Percentiles rank a stretch among this genome's conserved stretches.
phyloP scores from a whole-genome alignment of 2,888 invertebrate species.

The Orchestes rusci region DNA sequence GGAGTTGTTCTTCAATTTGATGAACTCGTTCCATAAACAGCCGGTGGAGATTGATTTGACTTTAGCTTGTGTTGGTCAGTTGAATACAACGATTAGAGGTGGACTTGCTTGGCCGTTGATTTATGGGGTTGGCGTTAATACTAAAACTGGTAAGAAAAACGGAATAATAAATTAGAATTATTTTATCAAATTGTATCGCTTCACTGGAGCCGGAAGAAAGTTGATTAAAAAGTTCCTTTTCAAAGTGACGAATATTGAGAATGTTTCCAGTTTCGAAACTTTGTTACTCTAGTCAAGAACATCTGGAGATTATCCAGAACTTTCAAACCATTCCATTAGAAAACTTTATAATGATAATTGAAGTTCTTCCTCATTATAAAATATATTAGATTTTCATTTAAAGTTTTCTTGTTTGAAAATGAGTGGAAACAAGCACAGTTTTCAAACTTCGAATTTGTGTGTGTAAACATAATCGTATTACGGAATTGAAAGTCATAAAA shows the following conservation, averaged over 20 bases:
- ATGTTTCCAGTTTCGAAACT: background rate
- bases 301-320: too few species aligned
- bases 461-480: too few species aligned
- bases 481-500: too few species aligned
- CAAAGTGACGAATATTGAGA: background rate
- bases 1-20: constrained; percentile 79
- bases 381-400: too few species aligned
- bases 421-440: too few species aligned
- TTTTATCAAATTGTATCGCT: background rate
- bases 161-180: background rate
- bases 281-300: too few species aligned
- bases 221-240: constrained; percentile 1
- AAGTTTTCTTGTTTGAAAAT: too few species aligned
- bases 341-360: too few species aligned
- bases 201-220: background rate
- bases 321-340: too few species aligned
- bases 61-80: constrained; percentile 83
- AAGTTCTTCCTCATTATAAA: too few species aligned
- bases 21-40: constrained; percentile 84
- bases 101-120: constrained; percentile 81
- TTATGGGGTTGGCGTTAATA: constrained; percentile 83
- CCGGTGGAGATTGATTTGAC: constrained; percentile 82
- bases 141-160: constrained; percentile 58
- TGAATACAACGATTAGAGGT: constrained; percentile 77
- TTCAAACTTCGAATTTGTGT: too few species aligned